phyloP scores from a whole-genome alignment of 2,797 vertebrate genomes.

The Crenichthys baileyi region DNA sequence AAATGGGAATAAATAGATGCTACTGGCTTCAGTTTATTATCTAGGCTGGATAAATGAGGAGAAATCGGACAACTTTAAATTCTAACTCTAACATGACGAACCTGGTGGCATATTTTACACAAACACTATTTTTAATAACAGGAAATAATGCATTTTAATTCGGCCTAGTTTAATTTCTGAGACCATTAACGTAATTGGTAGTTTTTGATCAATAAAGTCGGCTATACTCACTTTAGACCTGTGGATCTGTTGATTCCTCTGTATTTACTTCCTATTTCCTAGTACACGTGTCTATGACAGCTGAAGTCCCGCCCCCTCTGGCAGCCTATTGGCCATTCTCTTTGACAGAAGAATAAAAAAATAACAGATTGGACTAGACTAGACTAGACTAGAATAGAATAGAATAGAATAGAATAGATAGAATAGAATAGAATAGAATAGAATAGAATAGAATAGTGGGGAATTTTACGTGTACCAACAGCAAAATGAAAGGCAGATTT shows the following conservation, averaged over 20 bases:
- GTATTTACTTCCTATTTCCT: slow-evolving; percentile 82
- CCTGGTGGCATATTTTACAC: background rate
- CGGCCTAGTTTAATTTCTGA: background rate
- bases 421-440: too few species aligned
- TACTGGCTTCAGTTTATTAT: background rate
- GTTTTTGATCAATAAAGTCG: background rate
- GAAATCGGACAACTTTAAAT: background rate
- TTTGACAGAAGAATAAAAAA: background rate
- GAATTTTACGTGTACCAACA: too few species aligned
- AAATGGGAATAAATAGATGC: background rate
- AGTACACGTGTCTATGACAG: slow-evolving; percentile 75
- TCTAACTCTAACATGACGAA: background rate
- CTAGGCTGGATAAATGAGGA: background rate
- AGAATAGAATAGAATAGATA: too few species aligned
- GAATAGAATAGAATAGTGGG: too few species aligned
- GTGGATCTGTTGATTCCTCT: slow-evolving; percentile 35
- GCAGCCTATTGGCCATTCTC: slow-evolving; percentile 54
- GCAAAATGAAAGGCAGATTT: too few species aligned
- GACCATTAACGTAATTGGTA: fast-evolving
- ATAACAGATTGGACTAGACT: too few species aligned
- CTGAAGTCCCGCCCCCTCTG: slow-evolving; percentile 40
- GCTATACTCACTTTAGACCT: slow-evolving; percentile 63
- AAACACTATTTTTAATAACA: background rate
- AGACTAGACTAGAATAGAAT: too few species aligned
- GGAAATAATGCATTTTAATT: background rate